Base-by-base conservation (phyloP, 2,888 invertebrate genomes). In the Epinotia ramella region DNA sequence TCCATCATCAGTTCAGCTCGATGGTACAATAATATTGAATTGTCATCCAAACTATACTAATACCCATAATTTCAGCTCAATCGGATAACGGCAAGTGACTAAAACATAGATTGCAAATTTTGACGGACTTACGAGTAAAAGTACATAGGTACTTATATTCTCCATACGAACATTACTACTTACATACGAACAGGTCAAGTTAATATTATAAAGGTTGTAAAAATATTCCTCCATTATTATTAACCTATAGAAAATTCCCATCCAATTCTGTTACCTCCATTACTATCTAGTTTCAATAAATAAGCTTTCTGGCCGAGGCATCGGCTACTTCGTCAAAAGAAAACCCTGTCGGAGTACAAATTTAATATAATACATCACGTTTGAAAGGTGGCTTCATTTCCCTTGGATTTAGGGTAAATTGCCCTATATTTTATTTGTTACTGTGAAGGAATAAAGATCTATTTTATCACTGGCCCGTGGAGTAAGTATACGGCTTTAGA, bases 261-360 rank as follows among this genome's bases (percentile, higher is more conserved):
- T 49, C 20, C 16, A 7, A 46, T 65, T 46, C 44, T 33, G 33
- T 46, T 64, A 64, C 64, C 64, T 64, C 24, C 46, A 46, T 65
- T 65, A 65, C 16, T 13, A 24, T 16, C 46, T 13, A 65, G 46
- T 65, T 65, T 49, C 46, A 65, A 49, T 65, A 64, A 64, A 24
- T 13, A 65, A 65, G 65, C 65, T 65, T 65, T 49, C 49, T 65
- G 46, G 20, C 20, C 49, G 24, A 46, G 65, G 65, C 65, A 16
- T 65, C 46, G 33, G 18, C 6, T 40, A 56, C 33, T 20, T 18
- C 56, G 12, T 5, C 18, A 33, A 67, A 67, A 33, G 56, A 18
- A 56, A 28, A 2, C 11, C 49, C 33, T 5, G 40, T 33, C 33
- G 11, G 56, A 64, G 56, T 56, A 12, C 20, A 9, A 56, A 67